These are phyloP conservation scores for Enteromius thamalakanensis DNA, from an alignment of 2,797 vertebrate species.

Conservation along the genomic window DNA sequence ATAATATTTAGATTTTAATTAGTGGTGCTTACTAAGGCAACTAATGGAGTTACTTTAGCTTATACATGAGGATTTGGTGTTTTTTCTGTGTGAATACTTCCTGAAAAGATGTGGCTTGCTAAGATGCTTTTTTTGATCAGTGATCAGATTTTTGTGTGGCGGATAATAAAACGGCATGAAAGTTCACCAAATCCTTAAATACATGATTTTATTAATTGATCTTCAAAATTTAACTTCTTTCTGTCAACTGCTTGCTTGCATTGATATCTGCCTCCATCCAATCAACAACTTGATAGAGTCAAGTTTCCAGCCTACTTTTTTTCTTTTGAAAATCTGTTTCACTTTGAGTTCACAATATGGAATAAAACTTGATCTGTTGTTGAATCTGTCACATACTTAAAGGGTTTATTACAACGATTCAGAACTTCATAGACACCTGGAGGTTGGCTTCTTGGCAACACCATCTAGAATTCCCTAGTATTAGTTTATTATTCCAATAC, in stretches of 20 bases:
- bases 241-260: neutral
- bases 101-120: neutral
- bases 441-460: neutral
- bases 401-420: neutral
- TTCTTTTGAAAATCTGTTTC: neutral
- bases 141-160: neutral
- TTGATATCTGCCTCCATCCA: neutral
- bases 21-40: conserved; percentile 13
- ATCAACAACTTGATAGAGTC: neutral
- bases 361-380: neutral
- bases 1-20: conserved; percentile 48
- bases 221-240: neutral
- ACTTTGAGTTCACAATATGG: neutral
- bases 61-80: neutral
- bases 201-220: neutral
- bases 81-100: neutral
- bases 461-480: neutral
- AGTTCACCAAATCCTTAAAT: neutral
- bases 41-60: neutral
- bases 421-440: neutral
- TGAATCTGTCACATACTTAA: neutral
- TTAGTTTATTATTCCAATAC: neutral
- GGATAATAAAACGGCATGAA: neutral
- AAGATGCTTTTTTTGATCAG: neutral
- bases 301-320: neutral